A percentile compares a stretch with the other conserved stretches of the same genome.
Conservation (phyloP, 2,888 invertebrate species). For the Meghimatium bilineatum region DNA sequence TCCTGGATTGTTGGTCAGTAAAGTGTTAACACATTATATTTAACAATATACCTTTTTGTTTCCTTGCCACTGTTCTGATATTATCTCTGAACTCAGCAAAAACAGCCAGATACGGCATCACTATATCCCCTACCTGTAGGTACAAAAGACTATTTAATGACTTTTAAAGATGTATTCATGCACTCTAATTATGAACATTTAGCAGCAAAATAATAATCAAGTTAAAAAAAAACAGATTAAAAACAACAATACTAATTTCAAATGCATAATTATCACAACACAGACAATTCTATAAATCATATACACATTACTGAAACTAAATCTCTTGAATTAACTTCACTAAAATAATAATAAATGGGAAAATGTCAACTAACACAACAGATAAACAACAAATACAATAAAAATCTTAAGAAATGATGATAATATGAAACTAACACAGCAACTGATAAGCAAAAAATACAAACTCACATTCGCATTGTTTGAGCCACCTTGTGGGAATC, state of each 20-base stretch:
- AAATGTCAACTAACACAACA: not conserved
- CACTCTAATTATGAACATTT: not conserved
- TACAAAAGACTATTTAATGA: not conserved
- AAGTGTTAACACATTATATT: too few species aligned
- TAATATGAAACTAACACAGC: not conserved
- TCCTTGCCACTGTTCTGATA: constrained; percentile 84
- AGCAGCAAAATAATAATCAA: not conserved
- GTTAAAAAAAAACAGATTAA: too few species aligned
- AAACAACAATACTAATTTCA: too few species aligned
- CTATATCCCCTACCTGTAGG: constrained; percentile 83
- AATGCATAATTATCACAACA: too few species aligned
- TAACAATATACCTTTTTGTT: constrained; percentile 73
- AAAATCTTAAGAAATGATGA: not conserved
- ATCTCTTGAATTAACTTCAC: not conserved
- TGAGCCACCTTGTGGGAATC: constrained; percentile 64
- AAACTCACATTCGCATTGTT: constrained; percentile 63
- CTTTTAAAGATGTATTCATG: not conserved
- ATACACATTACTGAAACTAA: not conserved
- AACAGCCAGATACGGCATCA: constrained; percentile 92
- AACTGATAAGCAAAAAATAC: not conserved
- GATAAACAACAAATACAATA: too few species aligned
- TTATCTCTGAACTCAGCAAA: constrained; percentile 90
- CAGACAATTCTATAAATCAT: not conserved
- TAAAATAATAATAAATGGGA: not conserved
- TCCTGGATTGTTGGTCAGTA: too few species aligned